Evolutionary conservation across 2,888 invertebrate species (phyloP).

Genomic region (Leptura quadrifasciata): DNA sequence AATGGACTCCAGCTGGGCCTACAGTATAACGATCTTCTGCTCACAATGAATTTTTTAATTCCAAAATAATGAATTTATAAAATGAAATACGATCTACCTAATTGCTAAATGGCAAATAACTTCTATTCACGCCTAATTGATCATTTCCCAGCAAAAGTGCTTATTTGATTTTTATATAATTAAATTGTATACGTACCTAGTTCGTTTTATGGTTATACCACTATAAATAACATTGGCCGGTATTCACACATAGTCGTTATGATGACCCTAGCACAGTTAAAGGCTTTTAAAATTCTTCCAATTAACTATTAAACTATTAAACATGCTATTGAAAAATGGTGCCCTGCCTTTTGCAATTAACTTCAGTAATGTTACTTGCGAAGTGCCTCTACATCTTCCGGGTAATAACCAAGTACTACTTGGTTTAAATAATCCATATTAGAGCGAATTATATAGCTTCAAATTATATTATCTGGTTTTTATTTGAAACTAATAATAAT

Average conservation of each 20-base stretch:
- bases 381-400: conserved; percentile 60
- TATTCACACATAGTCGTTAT: conserved; percentile 55
- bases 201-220: conserved; percentile 53
- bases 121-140: not conserved
- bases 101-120: not conserved
- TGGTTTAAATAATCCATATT: conserved; percentile 59
- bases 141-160: conserved; percentile 9
- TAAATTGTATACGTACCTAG: conserved; percentile 51
- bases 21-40: no score
- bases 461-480: conserved; percentile 13
- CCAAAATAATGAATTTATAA: no score
- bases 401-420: conserved; percentile 59
- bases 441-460: conserved; percentile 58
- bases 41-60: no score
- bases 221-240: conserved; percentile 55
- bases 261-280: conserved; percentile 54
- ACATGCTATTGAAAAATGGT: conserved; percentile 55
- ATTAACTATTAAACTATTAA: conserved; percentile 53
- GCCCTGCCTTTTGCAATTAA: conserved; percentile 64
- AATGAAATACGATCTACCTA: no score
- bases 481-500: conserved; percentile 16
- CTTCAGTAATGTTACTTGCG: conserved; percentile 58
- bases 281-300: conserved; percentile 57
- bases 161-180: not conserved
- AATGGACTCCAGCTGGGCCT: no score